Percentiles rank a stretch among this genome's conserved stretches.
Evolutionary conservation across 2,797 vertebrate species (phyloP).

Genomic region (Clarias pachynema): DNA sequence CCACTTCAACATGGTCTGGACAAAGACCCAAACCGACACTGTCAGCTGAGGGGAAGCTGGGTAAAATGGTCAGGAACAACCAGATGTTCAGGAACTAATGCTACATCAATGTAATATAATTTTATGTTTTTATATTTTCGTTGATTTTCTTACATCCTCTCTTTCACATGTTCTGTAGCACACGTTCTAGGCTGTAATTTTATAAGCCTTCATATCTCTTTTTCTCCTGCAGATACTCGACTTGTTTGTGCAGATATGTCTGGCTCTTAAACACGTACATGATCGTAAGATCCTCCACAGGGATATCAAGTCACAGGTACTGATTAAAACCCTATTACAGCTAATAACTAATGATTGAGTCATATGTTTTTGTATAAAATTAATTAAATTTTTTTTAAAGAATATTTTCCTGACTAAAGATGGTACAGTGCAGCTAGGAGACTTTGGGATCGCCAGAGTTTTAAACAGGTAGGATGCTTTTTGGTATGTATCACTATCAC

Average conservation of each 20-base stretch:
- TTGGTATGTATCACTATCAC: background rate
- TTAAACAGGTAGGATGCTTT: constrained; percentile 84
- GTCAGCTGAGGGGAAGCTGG: too few species aligned
- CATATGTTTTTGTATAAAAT: background rate
- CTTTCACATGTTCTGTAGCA: background rate
- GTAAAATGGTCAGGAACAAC: too few species aligned
- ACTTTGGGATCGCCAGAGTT: constrained; percentile 97
- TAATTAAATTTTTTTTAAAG: constrained; percentile 47
- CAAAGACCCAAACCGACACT: too few species aligned
- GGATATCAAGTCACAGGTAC: constrained; percentile 98
- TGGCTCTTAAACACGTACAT: constrained; percentile 96
- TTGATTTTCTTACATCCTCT: background rate
- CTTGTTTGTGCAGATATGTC: constrained; percentile 98
- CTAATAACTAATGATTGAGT: background rate
- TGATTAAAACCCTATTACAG: background rate
- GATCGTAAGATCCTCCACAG: constrained; percentile 97
- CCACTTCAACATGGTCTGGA: too few species aligned
- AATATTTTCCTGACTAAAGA: constrained; percentile 98
- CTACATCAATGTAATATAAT: background rate
- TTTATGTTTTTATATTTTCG: background rate
- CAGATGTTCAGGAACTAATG: background rate
- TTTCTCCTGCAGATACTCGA: constrained; percentile 84
- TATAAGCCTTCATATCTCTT: background rate
- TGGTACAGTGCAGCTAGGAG: constrained; percentile 93
- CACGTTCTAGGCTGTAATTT: background rate